phyloP scores from a whole-genome alignment of 2,888 invertebrate species.

The Nephrotoma flavescens region DNA sequence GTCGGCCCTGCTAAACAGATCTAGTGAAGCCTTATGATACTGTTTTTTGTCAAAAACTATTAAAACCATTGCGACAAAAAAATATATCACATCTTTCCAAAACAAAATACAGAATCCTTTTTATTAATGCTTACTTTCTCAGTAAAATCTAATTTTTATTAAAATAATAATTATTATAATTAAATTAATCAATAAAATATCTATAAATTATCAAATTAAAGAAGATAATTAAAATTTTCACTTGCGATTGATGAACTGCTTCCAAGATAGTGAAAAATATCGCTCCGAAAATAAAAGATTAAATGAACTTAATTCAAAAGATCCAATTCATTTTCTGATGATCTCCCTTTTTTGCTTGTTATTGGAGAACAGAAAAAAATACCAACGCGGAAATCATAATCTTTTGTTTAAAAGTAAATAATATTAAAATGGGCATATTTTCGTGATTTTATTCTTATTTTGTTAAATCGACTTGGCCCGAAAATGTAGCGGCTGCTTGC shows the following conservation, averaged over 20 bases:
- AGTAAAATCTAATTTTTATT: background rate
- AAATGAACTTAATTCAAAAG: background rate
- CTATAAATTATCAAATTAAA: background rate
- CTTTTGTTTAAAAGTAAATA: background rate
- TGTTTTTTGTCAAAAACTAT: too few relatives aligned
- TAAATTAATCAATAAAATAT: background rate
- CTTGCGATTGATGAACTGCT: background rate
- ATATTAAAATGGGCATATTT: background rate
- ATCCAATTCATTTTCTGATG: background rate
- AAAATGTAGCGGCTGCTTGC: constrained; percentile 21
- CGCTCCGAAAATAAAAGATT: background rate
- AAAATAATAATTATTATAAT: background rate
- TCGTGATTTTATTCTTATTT: background rate
- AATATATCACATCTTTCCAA: too few relatives aligned
- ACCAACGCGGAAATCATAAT: background rate
- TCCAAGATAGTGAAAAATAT: background rate
- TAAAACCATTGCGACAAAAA: too few relatives aligned
- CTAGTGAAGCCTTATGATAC: too few relatives aligned
- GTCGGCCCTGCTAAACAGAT: too few relatives aligned
- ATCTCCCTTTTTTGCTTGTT: background rate
- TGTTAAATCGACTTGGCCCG: constrained; percentile 4
- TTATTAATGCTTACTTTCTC: background rate
- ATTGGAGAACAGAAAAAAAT: background rate
- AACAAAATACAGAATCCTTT: background rate
- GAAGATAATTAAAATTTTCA: background rate